phyloP scores from a whole-genome alignment of 1,140 invertebrate genomes.

The Anastrepha obliqua region DNA sequence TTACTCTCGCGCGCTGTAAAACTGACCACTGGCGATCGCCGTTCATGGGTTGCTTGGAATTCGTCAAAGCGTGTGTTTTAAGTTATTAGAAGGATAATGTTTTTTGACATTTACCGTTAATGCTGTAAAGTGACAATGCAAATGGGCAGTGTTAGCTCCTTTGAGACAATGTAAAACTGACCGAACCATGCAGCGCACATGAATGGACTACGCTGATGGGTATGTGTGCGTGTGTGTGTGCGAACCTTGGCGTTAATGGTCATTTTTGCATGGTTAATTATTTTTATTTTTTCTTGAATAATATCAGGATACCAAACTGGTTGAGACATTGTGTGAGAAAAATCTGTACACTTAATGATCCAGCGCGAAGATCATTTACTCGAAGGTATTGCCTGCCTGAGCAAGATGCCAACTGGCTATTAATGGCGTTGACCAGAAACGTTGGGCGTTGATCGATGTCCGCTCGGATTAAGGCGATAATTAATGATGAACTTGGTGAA shows the following conservation, averaged over 20 bases:
- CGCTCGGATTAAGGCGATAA: constrained; percentile 70
- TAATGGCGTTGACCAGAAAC: neutral
- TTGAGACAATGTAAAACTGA: neutral
- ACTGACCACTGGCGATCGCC: constrained; percentile 53
- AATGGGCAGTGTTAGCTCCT: neutral
- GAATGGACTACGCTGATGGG: neutral
- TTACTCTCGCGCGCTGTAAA: constrained; percentile 28
- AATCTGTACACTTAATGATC: constrained; percentile 57
- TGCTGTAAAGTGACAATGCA: constrained; percentile 24
- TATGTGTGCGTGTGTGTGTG: constrained; percentile 10
- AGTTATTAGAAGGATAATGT: constrained; percentile 72
- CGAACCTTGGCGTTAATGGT: constrained; percentile 65
- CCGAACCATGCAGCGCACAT: neutral
- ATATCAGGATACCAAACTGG: neutral
- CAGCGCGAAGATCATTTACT: constrained; percentile 1
- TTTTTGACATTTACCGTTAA: constrained; percentile 62
- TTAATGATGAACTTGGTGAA: constrained; percentile 64
- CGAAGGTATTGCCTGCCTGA: neutral
- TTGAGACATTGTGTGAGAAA: constrained; percentile 62
- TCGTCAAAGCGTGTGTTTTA: constrained; percentile 70
- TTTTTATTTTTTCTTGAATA: constrained; percentile 58
- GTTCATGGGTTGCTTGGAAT: constrained; percentile 33
- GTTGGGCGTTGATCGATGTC: constrained; percentile 65
- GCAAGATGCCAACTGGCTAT: constrained; percentile 16
- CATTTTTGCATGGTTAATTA: constrained; percentile 73